Conservation (phyloP, 2,888 invertebrate species). For the Julus scandinavius region DNA sequence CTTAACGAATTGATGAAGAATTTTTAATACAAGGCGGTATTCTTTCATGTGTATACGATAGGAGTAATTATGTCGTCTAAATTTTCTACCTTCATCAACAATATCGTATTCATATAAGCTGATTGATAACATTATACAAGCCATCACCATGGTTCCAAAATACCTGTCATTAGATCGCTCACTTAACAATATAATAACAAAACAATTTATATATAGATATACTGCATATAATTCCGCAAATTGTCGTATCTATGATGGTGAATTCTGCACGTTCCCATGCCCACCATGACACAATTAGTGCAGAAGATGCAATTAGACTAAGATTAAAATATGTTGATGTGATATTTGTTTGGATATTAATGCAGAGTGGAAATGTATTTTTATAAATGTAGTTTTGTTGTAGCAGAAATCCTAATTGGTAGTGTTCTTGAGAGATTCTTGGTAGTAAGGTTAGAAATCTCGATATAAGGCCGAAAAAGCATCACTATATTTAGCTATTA, state of each 20-base stretch:
- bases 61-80: not conserved
- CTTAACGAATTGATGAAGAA: not conserved
- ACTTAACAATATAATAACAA: slow-evolving; percentile 25
- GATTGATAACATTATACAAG: slow-evolving; percentile 33
- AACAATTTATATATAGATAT: not conserved
- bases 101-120: slow-evolving; percentile 6
- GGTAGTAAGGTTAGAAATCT: too few species aligned
- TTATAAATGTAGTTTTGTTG: not conserved
- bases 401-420: not conserved
- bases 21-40: not conserved
- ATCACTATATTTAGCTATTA: too few species aligned
- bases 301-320: not conserved
- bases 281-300: not conserved
- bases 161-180: slow-evolving; percentile 17
- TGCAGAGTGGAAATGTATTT: too few species aligned
- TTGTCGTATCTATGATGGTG: not conserved
- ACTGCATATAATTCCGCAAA: not conserved
- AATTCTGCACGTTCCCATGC: not conserved
- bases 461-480: too few species aligned
- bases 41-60: not conserved
- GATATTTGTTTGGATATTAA: not conserved
- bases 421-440: not conserved
- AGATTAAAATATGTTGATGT: not conserved
- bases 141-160: slow-evolving; percentile 41
- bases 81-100: slow-evolving; percentile 2